A percentile compares a stretch with the other conserved stretches of the same genome.
Conservation (phyloP, 2,888 invertebrate genomes). For the Drosophila pseudotakahashii region DNA sequence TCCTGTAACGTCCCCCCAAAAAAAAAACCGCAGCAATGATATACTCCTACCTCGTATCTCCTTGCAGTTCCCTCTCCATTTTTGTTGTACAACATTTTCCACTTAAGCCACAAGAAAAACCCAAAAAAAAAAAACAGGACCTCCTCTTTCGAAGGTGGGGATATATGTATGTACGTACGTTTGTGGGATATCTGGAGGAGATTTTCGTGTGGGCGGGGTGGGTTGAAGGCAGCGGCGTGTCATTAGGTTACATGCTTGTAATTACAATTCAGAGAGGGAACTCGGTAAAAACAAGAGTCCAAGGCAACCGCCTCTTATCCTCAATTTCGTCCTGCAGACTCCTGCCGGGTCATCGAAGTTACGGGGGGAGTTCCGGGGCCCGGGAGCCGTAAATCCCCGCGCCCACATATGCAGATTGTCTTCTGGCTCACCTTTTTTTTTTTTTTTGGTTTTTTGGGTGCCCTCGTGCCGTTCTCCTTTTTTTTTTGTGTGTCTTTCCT, state of each 20-base stretch:
- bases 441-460: background rate
- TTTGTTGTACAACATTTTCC: conserved; percentile 70
- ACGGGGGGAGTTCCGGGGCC: background rate
- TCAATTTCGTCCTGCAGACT: conserved; percentile 16
- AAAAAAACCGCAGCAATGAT: background rate
- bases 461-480: background rate
- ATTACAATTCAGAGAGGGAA: conserved; percentile 72
- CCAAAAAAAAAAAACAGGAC: conserved; percentile 11
- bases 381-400: conserved; percentile 10
- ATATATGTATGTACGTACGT: background rate
- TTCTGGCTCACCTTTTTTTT: conserved; percentile 8
- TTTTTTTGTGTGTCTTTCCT: conserved; percentile 8
- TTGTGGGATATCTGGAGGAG: background rate
- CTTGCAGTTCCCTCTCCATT: conserved; percentile 7
- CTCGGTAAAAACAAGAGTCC: conserved; percentile 11
- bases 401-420: conserved; percentile 46
- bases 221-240: conserved; percentile 48
- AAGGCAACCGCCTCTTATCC: conserved; percentile 11
- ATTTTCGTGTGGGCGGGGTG: background rate
- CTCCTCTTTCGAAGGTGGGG: conserved; percentile 5
- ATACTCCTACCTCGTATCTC: conserved; percentile 1
- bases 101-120: conserved; percentile 49
- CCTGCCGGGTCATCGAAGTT: conserved; percentile 42
- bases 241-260: conserved; percentile 76
- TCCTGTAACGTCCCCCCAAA: background rate